Evolutionary conservation across 2,113 vertebrate species (phyloP).

Genomic region (Pteruthius melanotis): DNA sequence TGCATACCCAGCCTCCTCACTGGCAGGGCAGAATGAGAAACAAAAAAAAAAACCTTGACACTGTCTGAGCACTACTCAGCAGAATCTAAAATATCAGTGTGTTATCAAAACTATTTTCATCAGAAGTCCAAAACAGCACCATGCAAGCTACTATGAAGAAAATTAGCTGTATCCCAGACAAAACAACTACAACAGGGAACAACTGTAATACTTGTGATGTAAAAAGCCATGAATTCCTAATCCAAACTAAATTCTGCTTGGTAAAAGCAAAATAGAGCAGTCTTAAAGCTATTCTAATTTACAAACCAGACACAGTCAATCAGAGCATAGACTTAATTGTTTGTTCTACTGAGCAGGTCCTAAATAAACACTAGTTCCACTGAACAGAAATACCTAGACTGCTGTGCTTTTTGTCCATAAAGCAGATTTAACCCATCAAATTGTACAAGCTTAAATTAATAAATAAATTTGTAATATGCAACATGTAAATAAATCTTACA

Average conservation of each 20-base stretch:
- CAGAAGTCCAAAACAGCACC: neutral
- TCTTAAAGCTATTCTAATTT: neutral
- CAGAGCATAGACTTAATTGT: neutral
- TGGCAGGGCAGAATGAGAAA: neutral
- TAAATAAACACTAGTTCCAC: neutral
- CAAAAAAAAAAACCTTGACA: neutral
- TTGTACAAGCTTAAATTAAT: neutral
- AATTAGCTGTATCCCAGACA: neutral
- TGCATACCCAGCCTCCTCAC: accelerated
- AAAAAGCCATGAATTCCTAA: neutral
- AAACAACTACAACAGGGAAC: neutral
- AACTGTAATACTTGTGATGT: neutral
- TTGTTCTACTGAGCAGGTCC: neutral
- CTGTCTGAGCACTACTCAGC: neutral
- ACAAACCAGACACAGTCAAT: neutral
- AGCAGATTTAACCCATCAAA: neutral
- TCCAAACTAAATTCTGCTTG: neutral
- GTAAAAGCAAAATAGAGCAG: neutral
- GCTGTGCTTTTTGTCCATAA: neutral
- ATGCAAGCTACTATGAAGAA: neutral
- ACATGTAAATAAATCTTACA: neutral
- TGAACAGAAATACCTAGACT: neutral
- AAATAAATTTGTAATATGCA: neutral
- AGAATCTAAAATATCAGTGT: neutral
- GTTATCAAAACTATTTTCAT: neutral